Evolutionary conservation across 1,140 invertebrate species (phyloP).

Genomic region (Leptinotarsa texana): DNA sequence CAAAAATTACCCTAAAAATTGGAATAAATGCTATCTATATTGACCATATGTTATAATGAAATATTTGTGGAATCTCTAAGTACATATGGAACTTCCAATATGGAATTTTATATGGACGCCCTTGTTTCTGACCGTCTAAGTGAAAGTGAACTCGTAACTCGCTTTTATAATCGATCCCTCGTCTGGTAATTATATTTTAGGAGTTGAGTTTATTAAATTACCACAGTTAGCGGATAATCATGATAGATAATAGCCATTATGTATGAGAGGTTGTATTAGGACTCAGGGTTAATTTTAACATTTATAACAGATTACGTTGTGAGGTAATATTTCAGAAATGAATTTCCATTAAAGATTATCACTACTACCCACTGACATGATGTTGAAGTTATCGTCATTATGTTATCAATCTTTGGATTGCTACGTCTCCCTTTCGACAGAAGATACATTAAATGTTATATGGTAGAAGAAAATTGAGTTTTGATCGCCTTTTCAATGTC

Average conservation of each 20-base stretch:
- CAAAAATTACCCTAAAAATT: no score
- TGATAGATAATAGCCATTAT: slow-evolving; percentile 1
- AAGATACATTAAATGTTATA: no score
- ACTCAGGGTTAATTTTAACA: slow-evolving; percentile 1
- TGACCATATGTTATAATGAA: no score
- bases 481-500: no score
- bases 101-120: no score
- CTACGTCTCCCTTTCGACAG: not conserved
- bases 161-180: not conserved
- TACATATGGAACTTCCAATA: no score
- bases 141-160: not conserved
- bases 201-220: slow-evolving; percentile 4
- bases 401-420: slow-evolving; percentile 2
- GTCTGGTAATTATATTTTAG: slow-evolving; percentile 6
- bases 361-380: not conserved
- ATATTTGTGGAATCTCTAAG: no score
- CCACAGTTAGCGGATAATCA: slow-evolving; percentile 1
- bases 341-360: slow-evolving; percentile 1
- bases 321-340: not conserved
- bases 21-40: no score
- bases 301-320: not conserved
- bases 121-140: not conserved
- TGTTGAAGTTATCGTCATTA: not conserved
- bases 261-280: not conserved
- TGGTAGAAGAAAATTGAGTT: no score